These are phyloP conservation scores for Helicoverpa assulta DNA, from an alignment of 2,888 invertebrate species.

Conservation along the genomic window DNA sequence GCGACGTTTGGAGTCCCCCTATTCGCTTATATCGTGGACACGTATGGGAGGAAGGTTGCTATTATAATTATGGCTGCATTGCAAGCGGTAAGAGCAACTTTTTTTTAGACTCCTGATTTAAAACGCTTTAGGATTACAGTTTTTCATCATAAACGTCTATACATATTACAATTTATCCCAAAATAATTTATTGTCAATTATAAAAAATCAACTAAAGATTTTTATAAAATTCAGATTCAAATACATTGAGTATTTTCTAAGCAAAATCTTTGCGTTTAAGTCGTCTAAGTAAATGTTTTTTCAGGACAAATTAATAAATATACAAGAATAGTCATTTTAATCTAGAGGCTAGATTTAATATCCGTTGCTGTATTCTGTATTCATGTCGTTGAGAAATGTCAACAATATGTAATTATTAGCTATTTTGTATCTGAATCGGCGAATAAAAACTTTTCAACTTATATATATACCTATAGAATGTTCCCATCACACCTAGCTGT, in stretches of 20 bases:
- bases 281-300: background rate
- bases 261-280: too few relatives aligned
- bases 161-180: too few relatives aligned
- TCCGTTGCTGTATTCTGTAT: background rate
- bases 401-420: background rate
- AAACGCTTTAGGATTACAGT: too few relatives aligned
- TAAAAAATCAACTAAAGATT: too few relatives aligned
- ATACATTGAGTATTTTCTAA: too few relatives aligned
- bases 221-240: too few relatives aligned
- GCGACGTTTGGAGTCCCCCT: constrained; percentile 77
- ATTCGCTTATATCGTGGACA: constrained; percentile 78
- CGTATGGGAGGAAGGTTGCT: constrained; percentile 78
- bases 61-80: constrained; percentile 76
- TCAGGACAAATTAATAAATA: background rate
- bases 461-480: too few relatives aligned
- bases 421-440: background rate
- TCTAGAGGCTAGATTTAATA: background rate
- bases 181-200: too few relatives aligned
- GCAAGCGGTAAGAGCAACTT: constrained; percentile 48
- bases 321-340: background rate
- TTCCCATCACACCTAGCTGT: too few relatives aligned
- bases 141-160: too few relatives aligned
- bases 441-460: background rate
- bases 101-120: background rate
- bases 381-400: background rate